A percentile compares a stretch with the other conserved stretches of the same genome.
Evolutionary conservation across 2,888 invertebrate genomes (phyloP).

Genomic region (Melinaea marsaeus): DNA sequence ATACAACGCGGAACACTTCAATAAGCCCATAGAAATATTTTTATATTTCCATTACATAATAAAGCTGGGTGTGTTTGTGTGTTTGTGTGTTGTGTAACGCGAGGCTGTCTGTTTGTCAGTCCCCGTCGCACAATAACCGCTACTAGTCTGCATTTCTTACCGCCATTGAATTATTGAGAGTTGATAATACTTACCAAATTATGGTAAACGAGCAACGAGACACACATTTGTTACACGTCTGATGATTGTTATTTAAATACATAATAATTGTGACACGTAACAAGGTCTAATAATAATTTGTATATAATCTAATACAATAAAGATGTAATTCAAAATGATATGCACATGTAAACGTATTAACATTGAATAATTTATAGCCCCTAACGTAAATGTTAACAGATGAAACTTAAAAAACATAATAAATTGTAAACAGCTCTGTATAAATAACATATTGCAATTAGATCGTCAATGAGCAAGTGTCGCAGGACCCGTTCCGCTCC

Average conservation of each 20-base stretch:
- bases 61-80: constrained; percentile 42
- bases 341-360: too few relatives aligned
- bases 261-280: too few relatives aligned
- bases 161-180: constrained; percentile 50
- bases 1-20: constrained; percentile 4
- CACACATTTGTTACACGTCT: too few relatives aligned
- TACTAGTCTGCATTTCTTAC: constrained; percentile 55
- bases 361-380: too few relatives aligned
- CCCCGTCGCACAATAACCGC: constrained; percentile 63
- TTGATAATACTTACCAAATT: constrained; percentile 32
- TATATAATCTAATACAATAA: too few relatives aligned
- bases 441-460: constrained; percentile 65
- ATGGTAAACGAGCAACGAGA: neutral
- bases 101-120: constrained; percentile 66
- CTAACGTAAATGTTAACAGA: neutral
- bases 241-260: too few relatives aligned
- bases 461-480: constrained; percentile 75
- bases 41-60: constrained; percentile 18
- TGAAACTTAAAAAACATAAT: neutral
- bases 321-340: too few relatives aligned
- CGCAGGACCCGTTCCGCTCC: constrained; percentile 58
- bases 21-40: constrained; percentile 10
- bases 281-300: too few relatives aligned
- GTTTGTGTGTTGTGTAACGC: constrained; percentile 55
- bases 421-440: constrained; percentile 49